phyloP scores from a whole-genome alignment of 1,140 invertebrate genomes.

The Campoletis sonorensis region DNA sequence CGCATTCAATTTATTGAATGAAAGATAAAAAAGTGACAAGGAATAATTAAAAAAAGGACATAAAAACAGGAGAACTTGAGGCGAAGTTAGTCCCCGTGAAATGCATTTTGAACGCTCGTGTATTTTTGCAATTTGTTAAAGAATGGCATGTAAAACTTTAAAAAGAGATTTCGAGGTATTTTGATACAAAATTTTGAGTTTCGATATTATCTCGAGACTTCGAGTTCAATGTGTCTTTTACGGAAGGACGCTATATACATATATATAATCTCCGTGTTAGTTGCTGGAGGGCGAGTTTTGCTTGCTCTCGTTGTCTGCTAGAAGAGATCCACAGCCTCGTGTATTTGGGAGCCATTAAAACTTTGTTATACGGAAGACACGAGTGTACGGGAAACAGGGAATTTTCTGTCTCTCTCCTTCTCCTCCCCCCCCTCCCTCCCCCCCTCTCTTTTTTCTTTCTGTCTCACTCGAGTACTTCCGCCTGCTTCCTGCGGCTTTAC shows the following conservation, averaged over 20 bases:
- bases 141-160: too few relatives aligned
- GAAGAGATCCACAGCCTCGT: background rate
- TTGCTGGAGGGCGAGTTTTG: slow-evolving; percentile 5
- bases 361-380: slow-evolving; percentile 43
- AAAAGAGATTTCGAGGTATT: too few relatives aligned
- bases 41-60: too few relatives aligned
- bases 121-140: too few relatives aligned
- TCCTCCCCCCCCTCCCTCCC: too few relatives aligned
- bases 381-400: slow-evolving; percentile 40
- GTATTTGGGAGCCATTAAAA: slow-evolving; percentile 47
- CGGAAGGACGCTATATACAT: background rate
- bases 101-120: too few relatives aligned
- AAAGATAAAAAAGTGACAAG: too few relatives aligned
- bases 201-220: too few relatives aligned
- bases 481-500: background rate
- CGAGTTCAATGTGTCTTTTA: background rate
- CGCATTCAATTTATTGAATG: too few relatives aligned
- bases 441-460: background rate
- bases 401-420: slow-evolving; percentile 1
- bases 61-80: too few relatives aligned
- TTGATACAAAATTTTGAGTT: too few relatives aligned
- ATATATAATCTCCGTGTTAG: slow-evolving; percentile 22
- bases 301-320: slow-evolving; percentile 39
- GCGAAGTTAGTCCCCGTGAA: too few relatives aligned
- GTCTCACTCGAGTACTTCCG: background rate